Percentiles rank a stretch among this genome's conserved stretches.
Conservation (phyloP, 2,888 invertebrate genomes). For the Eupsilia transversa region DNA sequence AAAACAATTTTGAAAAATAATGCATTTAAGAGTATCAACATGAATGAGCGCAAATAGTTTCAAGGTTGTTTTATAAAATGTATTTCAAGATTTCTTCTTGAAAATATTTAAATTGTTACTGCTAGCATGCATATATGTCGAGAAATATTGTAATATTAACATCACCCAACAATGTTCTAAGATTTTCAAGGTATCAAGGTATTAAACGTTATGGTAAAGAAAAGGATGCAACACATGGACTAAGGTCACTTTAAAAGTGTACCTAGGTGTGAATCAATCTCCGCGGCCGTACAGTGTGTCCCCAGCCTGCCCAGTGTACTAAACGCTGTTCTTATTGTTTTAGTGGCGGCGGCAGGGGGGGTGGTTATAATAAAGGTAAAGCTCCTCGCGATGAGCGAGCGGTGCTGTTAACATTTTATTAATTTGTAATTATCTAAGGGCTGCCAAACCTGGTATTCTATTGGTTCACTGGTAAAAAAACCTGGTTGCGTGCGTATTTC, state of each 20-base stretch:
- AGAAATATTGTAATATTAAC: conserved; percentile 77
- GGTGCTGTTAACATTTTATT: conserved; percentile 93
- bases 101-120: conserved; percentile 54
- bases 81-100: conserved; percentile 41
- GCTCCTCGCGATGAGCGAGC: conserved; percentile 93
- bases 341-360: conserved; percentile 98
- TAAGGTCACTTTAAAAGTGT: conserved; percentile 87
- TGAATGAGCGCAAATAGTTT: conserved; percentile 22
- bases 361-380: conserved; percentile 99
- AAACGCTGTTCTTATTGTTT: conserved; percentile 96
- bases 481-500: conserved; percentile 38
- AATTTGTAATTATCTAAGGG: conserved; percentile 87
- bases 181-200: conserved; percentile 89
- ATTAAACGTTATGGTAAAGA: conserved; percentile 90
- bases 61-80: conserved; percentile 51
- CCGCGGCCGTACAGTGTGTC: conserved; percentile 90
- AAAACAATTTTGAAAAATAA: conserved; percentile 53
- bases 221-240: conserved; percentile 89
- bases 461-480: conserved; percentile 67
- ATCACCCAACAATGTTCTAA: conserved; percentile 85
- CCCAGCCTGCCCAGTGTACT: conserved; percentile 92
- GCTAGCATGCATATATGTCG: conserved; percentile 78
- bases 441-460: conserved; percentile 86
- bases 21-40: conserved; percentile 6
- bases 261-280: conserved; percentile 89